phyloP scores from a whole-genome alignment of 1,140 invertebrate species.

The Zeugodacus cucurbitae region DNA sequence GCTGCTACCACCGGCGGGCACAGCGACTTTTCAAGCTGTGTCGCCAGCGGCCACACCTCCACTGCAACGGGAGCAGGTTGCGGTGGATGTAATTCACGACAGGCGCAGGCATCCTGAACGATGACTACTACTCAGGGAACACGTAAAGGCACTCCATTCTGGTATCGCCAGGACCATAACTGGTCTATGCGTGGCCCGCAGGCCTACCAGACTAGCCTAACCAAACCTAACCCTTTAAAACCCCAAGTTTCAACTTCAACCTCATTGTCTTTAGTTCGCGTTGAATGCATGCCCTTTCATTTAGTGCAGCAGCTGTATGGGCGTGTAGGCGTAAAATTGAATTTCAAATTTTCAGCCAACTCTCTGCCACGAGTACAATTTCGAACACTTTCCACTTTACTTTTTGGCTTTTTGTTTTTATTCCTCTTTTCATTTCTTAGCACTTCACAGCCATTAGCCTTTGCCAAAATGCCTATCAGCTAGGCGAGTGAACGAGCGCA shows the following conservation, averaged over 20 bases:
- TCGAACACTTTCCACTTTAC: neutral
- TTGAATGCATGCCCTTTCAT: neutral
- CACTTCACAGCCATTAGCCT: conserved; percentile 29
- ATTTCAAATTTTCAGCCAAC: conserved; percentile 25
- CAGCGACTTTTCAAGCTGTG: no score
- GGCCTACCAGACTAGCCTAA: no score
- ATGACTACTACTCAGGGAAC: no score
- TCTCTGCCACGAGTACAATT: neutral
- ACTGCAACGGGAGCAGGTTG: no score
- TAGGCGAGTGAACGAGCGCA: neutral
- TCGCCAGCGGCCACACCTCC: no score
- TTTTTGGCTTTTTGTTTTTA: neutral
- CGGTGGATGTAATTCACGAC: no score
- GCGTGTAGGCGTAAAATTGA: conserved; percentile 26
- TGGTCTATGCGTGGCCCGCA: no score
- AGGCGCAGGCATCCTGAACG: no score
- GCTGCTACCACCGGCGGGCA: no score
- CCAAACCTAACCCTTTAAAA: no score
- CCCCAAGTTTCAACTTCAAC: neutral
- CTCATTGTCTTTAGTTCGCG: neutral
- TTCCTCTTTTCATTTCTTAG: neutral
- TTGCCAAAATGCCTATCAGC: conserved; percentile 16
- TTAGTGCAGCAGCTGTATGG: neutral
- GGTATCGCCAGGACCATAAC: no score
- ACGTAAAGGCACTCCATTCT: no score